These are phyloP conservation scores for Keiferia lycopersicella DNA, from an alignment of 2,888 invertebrate genomes.

Conservation along the genomic window DNA sequence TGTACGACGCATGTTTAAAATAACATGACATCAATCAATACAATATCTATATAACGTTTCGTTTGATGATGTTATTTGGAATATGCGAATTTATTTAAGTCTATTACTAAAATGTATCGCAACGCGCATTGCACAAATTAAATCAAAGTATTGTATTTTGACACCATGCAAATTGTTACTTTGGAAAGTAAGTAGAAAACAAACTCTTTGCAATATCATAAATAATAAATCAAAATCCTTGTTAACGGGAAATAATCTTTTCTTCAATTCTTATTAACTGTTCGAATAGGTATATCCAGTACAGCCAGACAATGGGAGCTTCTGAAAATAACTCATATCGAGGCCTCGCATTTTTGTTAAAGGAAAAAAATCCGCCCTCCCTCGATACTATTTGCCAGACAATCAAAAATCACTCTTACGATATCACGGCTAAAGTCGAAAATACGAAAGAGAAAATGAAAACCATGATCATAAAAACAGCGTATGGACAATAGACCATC, in stretches of 20 bases:
- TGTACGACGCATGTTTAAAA: too few relatives aligned
- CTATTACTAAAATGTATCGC: too few relatives aligned
- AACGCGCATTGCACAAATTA: too few relatives aligned
- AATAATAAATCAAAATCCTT: background rate
- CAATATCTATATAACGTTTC: too few relatives aligned
- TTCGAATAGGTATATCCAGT: too few relatives aligned
- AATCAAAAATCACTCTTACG: background rate
- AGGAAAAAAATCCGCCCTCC: background rate
- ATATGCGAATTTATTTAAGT: too few relatives aligned
- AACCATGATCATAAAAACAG: constrained; percentile 37
- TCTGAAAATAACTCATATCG: background rate
- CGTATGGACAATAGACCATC: constrained; percentile 19
- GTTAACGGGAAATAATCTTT: background rate
- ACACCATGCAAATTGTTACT: too few relatives aligned
- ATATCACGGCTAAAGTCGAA: background rate
- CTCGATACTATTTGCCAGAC: background rate
- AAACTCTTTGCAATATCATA: background rate
- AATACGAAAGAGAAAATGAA: constrained; percentile 35
- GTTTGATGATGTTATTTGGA: too few relatives aligned
- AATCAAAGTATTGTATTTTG: too few relatives aligned
- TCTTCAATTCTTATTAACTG: background rate
- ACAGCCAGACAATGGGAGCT: background rate
- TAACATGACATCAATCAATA: too few relatives aligned
- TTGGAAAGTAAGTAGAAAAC: too few relatives aligned
- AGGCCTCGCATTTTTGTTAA: background rate